Percentiles rank a stretch among this genome's conserved stretches.
Conservation (phyloP, 2,113 vertebrate genomes). For the Clarias macrocephalus region DNA sequence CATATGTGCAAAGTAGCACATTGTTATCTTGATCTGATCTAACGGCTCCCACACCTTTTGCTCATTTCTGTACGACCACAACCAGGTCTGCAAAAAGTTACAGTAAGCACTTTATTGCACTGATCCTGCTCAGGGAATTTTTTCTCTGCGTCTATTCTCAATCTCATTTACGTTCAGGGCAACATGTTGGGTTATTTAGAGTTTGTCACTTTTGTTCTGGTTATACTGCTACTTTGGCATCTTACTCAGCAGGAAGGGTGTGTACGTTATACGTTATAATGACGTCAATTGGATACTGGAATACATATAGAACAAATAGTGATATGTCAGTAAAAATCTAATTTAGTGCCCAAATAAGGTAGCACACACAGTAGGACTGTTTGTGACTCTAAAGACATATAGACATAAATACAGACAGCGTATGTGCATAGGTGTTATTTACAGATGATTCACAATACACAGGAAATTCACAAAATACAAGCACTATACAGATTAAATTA, state of each 20-base stretch:
- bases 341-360: too few species aligned
- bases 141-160: background rate
- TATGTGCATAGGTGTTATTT: too few species aligned
- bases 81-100: background rate
- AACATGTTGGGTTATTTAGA: background rate
- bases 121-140: background rate
- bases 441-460: too few species aligned
- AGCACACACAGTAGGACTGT: too few species aligned
- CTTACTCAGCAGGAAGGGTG: background rate
- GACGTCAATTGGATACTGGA: background rate
- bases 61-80: background rate
- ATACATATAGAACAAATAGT: background rate
- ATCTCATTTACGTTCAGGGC: too few species aligned
- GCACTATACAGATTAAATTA: too few species aligned
- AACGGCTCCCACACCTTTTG: background rate
- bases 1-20: background rate
- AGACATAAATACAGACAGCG: too few species aligned
- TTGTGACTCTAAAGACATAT: too few species aligned
- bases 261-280: background rate
- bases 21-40: slow-evolving; percentile 5
- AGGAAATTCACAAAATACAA: too few species aligned
- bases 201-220: background rate
- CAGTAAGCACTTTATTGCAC: background rate
- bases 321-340: too few species aligned
- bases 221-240: background rate